Base-by-base conservation (phyloP, 2,113 vertebrate species). In the Anguilla rostrata region DNA sequence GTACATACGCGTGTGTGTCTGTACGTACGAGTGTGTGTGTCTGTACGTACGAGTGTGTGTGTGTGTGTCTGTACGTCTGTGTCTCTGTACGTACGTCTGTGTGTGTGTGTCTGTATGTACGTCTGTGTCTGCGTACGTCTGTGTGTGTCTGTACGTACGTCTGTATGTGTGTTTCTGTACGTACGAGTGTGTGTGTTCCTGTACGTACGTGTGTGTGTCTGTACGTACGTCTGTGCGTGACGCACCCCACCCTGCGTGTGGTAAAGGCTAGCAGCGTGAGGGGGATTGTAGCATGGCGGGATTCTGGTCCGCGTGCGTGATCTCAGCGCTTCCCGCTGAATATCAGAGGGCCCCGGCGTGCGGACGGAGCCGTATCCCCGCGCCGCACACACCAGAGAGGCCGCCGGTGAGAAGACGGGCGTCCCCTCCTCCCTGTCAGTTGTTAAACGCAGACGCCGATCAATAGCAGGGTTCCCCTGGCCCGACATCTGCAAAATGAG, bases 221-320 rank as follows among this genome's bases (percentile, higher is more conserved):
- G 60, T 63, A 3, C 20, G 3, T 71, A 20, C 29, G 20, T 71
- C 1, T n/a, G 26, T n/a, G 63, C 3, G 20, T 71, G 63, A 26
- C 22, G 6, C 60, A 26, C 22, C 22, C 18, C 2, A 22, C 18
- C 9, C 18, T 8, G 60, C 60, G 7, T 26, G 60, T 20, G 18
- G 26, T 20, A 75, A 22, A 39, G 82, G 39, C 16, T 82, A 88
- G 63, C 87, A 87, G 87, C 87, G 82, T 85, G 87, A 39, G 83
- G 60, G 78, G 87, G 85, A 90, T 88, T 88, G 86, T 22, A 83
- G 86, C 80, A 5, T 87, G 83, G 88, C 81, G 88, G 86, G 86
- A 81, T 66, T 82, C 82, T 83, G 29, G 83, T 2, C 71, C 57
- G 63, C 39, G 43, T 26, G 60, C 20, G 75, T 89, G 85, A 89